A percentile compares a stretch with the other conserved stretches of the same genome.
These are phyloP conservation scores for Theodoxus fluviatilis DNA, from an alignment of 2,888 invertebrate species.

Conservation along the genomic window DNA sequence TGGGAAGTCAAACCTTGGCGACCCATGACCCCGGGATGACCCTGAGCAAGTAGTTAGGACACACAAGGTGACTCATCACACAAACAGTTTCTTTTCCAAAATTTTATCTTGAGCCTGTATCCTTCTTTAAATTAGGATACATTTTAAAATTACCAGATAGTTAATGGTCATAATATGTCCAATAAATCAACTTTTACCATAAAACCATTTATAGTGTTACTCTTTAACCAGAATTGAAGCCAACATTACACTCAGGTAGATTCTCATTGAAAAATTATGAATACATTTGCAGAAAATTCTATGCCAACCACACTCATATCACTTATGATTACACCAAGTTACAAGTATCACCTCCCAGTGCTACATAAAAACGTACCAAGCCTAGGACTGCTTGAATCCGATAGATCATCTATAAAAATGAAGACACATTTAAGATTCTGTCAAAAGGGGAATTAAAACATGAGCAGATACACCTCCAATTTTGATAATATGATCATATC, in stretches of 20 bases:
- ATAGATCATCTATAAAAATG: slow-evolving; percentile 31
- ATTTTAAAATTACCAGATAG: too few species aligned
- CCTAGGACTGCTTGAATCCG: slow-evolving; percentile 33
- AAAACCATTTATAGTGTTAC: too few species aligned
- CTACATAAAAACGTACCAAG: slow-evolving; percentile 31
- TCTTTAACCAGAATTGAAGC: too few species aligned
- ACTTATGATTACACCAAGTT: too few species aligned
- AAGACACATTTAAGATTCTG: not conserved
- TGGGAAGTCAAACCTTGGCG: slow-evolving; percentile 52
- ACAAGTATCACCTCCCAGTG: slow-evolving; percentile 24
- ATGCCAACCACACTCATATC: too few species aligned
- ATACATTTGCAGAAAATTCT: not conserved
- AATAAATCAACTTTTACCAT: slow-evolving; percentile 18
- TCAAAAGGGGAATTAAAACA: too few species aligned
- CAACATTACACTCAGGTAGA: not conserved
- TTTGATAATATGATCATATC: not conserved
- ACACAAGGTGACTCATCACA: not conserved
- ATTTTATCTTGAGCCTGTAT: too few species aligned
- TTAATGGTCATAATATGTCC: too few species aligned
- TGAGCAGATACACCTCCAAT: not conserved
- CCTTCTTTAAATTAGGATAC: too few species aligned
- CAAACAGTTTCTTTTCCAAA: not conserved
- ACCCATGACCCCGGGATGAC: slow-evolving; percentile 39
- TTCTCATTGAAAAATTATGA: not conserved
- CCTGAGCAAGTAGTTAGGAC: slow-evolving; percentile 22